A percentile compares a stretch with the other conserved stretches of the same genome.
Conservation (phyloP, 1,140 invertebrate species). For the Wasmannia auropunctata region DNA sequence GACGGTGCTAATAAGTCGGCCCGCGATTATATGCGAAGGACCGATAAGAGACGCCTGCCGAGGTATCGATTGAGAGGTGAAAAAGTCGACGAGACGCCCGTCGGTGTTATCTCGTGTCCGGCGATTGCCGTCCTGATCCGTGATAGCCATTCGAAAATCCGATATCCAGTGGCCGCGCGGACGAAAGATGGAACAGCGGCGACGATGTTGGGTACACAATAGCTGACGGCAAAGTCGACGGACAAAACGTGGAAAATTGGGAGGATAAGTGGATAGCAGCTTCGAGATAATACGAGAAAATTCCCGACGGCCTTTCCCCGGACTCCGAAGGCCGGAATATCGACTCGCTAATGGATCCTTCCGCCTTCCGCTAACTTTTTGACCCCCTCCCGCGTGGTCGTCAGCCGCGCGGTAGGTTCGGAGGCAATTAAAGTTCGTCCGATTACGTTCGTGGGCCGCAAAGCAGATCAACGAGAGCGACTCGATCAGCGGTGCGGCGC, state of each 20-base stretch:
- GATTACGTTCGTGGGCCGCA: slow-evolving; percentile 38
- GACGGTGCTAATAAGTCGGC: neutral
- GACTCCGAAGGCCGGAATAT: slow-evolving; percentile 39
- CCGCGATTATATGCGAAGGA: neutral
- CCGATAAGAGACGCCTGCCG: neutral
- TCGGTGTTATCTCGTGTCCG: slow-evolving; percentile 29
- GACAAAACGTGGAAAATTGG: slow-evolving; percentile 31
- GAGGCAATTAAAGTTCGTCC: slow-evolving; percentile 57
- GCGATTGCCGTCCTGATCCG: slow-evolving; percentile 28
- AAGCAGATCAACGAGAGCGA: slow-evolving; percentile 49
- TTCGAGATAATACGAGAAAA: slow-evolving; percentile 62
- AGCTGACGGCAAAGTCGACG: slow-evolving; percentile 25
- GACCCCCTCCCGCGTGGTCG: neutral
- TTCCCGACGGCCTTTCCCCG: slow-evolving; percentile 18
- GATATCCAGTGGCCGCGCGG: slow-evolving; percentile 14
- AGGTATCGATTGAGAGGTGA: neutral
- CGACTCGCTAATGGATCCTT: slow-evolving; percentile 63
- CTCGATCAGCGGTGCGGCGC: slow-evolving; percentile 4
- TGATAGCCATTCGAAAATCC: slow-evolving; percentile 44
- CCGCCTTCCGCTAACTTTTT: slow-evolving; percentile 54
- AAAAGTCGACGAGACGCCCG: neutral
- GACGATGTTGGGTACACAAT: slow-evolving; percentile 27
- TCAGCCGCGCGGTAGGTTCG: neutral
- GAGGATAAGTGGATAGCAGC: slow-evolving; percentile 39
- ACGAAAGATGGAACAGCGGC: slow-evolving; percentile 23